These are phyloP conservation scores for Ochropleura leucogaster DNA, from an alignment of 2,888 invertebrate species.

Conservation along the genomic window DNA sequence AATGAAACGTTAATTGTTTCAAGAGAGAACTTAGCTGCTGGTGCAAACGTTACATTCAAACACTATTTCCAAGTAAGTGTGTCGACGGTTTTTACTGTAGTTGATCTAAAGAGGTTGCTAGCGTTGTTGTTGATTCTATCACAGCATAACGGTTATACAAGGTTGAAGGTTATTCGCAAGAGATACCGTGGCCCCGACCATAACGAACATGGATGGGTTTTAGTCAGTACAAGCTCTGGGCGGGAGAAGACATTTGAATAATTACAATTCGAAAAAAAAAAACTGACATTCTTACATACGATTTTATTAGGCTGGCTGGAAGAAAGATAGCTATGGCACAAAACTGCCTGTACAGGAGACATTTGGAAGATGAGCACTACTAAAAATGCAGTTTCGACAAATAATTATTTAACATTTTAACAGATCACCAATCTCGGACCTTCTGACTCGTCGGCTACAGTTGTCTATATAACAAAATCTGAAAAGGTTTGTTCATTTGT, in stretches of 20 bases:
- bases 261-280: no score
- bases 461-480: slow-evolving; percentile 69
- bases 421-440: slow-evolving; percentile 85
- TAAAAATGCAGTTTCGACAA: background rate
- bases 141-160: background rate
- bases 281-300: background rate
- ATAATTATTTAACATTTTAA: slow-evolving; percentile 38
- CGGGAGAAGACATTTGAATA: no score
- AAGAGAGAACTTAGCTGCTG: slow-evolving; percentile 75
- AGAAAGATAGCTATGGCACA: no score
- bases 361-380: background rate
- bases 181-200: no score
- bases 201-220: no score
- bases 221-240: no score
- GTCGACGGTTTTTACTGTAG: background rate
- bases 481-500: slow-evolving; percentile 69
- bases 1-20: slow-evolving; percentile 79
- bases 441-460: slow-evolving; percentile 79
- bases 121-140: background rate
- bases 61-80: slow-evolving; percentile 82
- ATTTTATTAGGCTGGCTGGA: background rate
- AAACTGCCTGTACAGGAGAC: no score
- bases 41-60: slow-evolving; percentile 73
- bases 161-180: no score
- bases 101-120: background rate